Evolutionary conservation across 2,888 invertebrate species (phyloP).

Genomic region (Cylindroiulus punctatus): DNA sequence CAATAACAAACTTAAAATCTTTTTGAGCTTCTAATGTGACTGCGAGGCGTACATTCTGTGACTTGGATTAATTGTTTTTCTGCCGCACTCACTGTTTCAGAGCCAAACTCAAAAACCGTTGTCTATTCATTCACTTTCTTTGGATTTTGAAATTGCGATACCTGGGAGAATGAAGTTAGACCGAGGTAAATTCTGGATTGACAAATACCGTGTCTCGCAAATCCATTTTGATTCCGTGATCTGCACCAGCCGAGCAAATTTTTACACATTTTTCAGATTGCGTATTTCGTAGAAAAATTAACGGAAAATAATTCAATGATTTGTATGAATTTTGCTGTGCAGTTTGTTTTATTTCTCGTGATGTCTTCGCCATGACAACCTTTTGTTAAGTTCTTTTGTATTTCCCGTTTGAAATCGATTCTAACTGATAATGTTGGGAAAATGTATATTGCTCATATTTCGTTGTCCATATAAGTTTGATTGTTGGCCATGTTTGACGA

Average conservation of each 20-base stretch:
- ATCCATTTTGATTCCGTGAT: not conserved
- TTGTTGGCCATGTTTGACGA: not conserved
- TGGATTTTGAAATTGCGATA: not conserved
- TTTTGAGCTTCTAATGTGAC: not conserved
- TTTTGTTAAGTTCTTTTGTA: conserved; percentile 1
- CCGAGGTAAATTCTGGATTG: not conserved
- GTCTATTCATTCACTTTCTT: not conserved
- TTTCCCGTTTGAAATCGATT: not conserved
- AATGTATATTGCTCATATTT: conserved; percentile 5
- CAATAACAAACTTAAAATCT: not conserved
- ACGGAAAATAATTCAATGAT: too few relatives aligned
- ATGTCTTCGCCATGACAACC: conserved; percentile 19
- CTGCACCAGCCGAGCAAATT: not conserved
- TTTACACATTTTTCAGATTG: too few relatives aligned
- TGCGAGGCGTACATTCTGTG: not conserved
- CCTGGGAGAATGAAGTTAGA: not conserved
- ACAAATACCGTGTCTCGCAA: not conserved
- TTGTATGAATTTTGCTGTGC: too few relatives aligned
- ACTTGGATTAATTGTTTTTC: not conserved
- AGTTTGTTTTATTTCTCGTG: too few relatives aligned
- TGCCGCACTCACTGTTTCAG: too few relatives aligned
- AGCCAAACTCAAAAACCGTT: not conserved
- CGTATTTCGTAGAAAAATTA: too few relatives aligned
- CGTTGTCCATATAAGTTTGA: not conserved
- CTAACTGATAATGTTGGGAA: not conserved